Conservation (phyloP, 2,888 invertebrate genomes). For the Oscheius sp. region DNA sequence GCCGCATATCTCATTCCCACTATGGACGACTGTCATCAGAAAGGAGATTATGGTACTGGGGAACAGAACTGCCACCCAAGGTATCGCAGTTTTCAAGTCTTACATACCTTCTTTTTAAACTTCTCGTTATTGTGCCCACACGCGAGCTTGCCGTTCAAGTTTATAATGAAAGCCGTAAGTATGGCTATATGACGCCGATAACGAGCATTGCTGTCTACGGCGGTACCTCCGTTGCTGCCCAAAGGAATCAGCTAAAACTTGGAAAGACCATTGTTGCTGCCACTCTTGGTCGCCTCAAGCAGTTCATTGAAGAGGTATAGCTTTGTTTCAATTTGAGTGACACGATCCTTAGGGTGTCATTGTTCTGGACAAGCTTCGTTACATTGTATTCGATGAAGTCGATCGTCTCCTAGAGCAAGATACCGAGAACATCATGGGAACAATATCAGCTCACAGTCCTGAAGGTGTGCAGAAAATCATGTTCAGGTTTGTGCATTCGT, state of each 20-base stretch:
- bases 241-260: slow-evolving; percentile 31
- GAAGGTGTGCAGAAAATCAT: slow-evolving; percentile 14
- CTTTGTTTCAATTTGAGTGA: slow-evolving; percentile 41
- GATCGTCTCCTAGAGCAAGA: slow-evolving; percentile 99
- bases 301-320: slow-evolving; percentile 46
- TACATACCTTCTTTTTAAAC: slow-evolving; percentile 1
- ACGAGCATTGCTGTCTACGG: slow-evolving; percentile 49
- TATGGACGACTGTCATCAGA: no score
- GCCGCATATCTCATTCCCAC: no score
- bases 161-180: slow-evolving; percentile 86
- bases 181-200: slow-evolving; percentile 76
- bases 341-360: background rate
- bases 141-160: slow-evolving; percentile 91
- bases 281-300: slow-evolving; percentile 54
- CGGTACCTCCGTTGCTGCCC: slow-evolving; percentile 44
- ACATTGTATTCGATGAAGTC: slow-evolving; percentile 86
- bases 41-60: no score
- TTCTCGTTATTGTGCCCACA: slow-evolving; percentile 87
- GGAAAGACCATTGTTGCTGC: slow-evolving; percentile 48
- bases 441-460: slow-evolving; percentile 5
- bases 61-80: no score
- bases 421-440: background rate
- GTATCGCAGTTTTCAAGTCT: no score
- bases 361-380: slow-evolving; percentile 25
- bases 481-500: slow-evolving; percentile 21